Evolutionary conservation across 2,113 vertebrate species (phyloP).

Genomic region (Hemicordylus capensis): DNA sequence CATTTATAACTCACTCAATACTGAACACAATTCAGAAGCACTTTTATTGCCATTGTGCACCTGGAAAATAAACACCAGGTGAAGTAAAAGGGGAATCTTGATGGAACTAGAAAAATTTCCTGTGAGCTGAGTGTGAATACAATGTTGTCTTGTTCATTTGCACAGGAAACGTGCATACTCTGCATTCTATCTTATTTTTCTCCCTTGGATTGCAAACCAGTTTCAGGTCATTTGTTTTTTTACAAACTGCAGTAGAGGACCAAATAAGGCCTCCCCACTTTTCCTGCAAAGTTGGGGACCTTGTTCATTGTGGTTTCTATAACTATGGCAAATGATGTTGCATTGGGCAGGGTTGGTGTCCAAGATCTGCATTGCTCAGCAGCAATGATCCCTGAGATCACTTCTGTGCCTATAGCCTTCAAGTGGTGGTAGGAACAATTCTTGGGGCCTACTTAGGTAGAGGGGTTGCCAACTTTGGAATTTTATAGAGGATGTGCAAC

Average conservation of each 20-base stretch:
- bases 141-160: no score
- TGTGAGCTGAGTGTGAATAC: no score
- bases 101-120: no score
- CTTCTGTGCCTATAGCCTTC: no score
- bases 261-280: background rate
- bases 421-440: no score
- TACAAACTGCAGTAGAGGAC: background rate
- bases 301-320: background rate
- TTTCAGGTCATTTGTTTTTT: background rate
- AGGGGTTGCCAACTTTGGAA: no score
- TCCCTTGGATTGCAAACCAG: background rate
- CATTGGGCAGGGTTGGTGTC: no score
- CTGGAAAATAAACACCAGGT: background rate
- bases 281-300: background rate
- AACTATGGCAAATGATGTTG: background rate
- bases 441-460: no score
- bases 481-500: no score
- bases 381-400: no score
- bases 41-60: background rate
- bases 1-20: background rate
- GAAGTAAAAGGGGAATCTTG: background rate
- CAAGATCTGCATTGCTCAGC: no score
- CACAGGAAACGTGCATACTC: background rate
- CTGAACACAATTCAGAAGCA: background rate
- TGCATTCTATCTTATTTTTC: background rate